Evolutionary conservation across 2,888 invertebrate genomes (phyloP), one percentile per base, ranked within the genome.

Genomic region (Cheilosia vulpina): DNA sequence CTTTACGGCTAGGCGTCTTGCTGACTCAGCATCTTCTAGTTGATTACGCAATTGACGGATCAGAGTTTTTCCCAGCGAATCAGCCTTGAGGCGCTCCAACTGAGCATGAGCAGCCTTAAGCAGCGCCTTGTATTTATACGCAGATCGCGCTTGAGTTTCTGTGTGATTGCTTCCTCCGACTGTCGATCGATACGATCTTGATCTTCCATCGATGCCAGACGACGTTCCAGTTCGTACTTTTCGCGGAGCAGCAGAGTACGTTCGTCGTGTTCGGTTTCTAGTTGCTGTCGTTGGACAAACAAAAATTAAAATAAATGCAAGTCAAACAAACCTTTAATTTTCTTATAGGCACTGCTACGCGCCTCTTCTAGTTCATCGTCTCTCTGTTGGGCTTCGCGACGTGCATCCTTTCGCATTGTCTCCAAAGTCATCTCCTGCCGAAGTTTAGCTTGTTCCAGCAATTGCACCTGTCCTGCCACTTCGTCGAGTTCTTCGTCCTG

Each of bases 401-500:
- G 94, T 88, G 97, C 95, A 89, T 98, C 97, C 91, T 98, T 98
- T 60, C 98, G 95, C 92, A 96, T 95, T 88, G 98, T 97, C 91
- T 99, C 98, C 88, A 98, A 92, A 53, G 96, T 94, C 98, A 99
- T 98, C 93, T 99, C 98, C 87, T 99, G 93, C 1, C 98, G 94
- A 31, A 98, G 93, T 92, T 98, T 98, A 2, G 97, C 96, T 92
- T 98, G 98, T 91, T 98, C 98, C 89, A 99, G 93, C 89, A 98
- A 93, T 92, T 95, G 95, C 89, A 97, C 96, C 93, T 97, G 96
- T 4, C 98, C 98, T 3, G 98, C 98, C 90, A 98, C 94, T 90
- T 99, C 99, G 90, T 99, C 99, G 65, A 99, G 93, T 91, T 99
- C 99, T 91, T 99, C 98, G 90, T 98, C 98, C 93, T 97, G 97